Base-by-base conservation (phyloP, 2,888 invertebrate species). In the Rhorus exstirpatorius region DNA sequence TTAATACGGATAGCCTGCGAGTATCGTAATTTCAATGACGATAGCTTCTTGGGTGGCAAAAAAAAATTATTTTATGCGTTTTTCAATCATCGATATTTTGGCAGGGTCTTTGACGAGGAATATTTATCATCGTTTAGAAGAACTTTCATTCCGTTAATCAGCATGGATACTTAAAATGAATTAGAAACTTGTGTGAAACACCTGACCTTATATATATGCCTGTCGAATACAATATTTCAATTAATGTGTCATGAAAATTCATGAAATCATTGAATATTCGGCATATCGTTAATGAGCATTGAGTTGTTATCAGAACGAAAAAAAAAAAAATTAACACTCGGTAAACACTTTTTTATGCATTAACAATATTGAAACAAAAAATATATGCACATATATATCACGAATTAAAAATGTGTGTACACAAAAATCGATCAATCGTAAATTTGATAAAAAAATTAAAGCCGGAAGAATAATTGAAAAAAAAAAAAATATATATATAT, bases 41-140 rank as follows among this genome's bases (percentile, higher is more conserved):
- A n/a, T 21, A 17, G 14, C 19, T 35, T 51, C 38, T 68, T 68
- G 51, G 51, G 51, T 68, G 67, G 67, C 21, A 17, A n/a, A 35
- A 21, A 26, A 31, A 67, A 46, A 49, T 67, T 10, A 17, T 49
- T 31, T 53, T 41, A 46, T 3, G 3, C 26, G 21, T 31, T 35
- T 24, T 41, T 41, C 10, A 19, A 49, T 26, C 31, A 8, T 17
- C 31, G 19, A 21, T n/a, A n/a, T n/a, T n/a, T n/a, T n/a, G n/a
- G n/a, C n/a, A n/a, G n/a, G n/a, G n/a, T n/a, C n/a, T n/a, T n/a
- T n/a, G n/a, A n/a, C n/a, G n/a, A n/a, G n/a, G n/a, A 53, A 38
- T 19, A 8, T 68, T 53, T 38, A 53, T 61, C 51, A 46, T 65
- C 46, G 10, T 46, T 46, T n/a, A n/a, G 46, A 65, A 31, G 8